Base-by-base conservation (phyloP, 2,888 invertebrate genomes). In the Coelinius sp. region DNA sequence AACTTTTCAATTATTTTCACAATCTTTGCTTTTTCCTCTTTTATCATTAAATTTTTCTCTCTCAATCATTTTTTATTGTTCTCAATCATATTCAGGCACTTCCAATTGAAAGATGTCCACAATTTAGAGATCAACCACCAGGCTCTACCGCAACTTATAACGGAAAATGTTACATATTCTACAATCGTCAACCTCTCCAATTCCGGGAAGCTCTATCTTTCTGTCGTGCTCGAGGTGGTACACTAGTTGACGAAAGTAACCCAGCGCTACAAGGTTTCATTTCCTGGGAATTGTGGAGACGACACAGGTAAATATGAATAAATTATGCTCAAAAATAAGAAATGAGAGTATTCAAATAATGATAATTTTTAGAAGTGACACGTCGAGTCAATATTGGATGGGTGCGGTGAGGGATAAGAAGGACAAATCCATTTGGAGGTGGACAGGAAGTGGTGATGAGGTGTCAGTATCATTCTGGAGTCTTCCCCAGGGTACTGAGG, bases 311-410 rank as follows among this genome's bases (percentile, higher is more conserved):
- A 53, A 25, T 53, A n/a, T 6, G 20, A 4, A 20, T 20, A 52
- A 53, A 25, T 24, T 12, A 25, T 25, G 24, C 8, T 17, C 53
- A 49, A 25, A 24, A 41, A 67, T 22, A 1, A 25, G 2, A 12
- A 31, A 20, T 24, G 35, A 56, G 14, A 46, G 12, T 31, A 52
- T 35, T 35, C 24, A 63, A 64, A 46, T 52, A 53, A 67, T 71
- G 53, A 69, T 27, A 38, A 20, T 64, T 31, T 24, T 17, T 56
- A 92, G 94, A 84, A 96, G 94, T 83, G 97, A 97, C 88, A 94
- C 94, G 22, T 95, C 94, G 84, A 97, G 96, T 72, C 96, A 97
- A 80, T 97, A 97, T 87, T 97, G 97, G 97, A 94, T 97, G 94
- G 97, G 97, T 0, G 96, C 96, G 0, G 92, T 95, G 6, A 90